Base-by-base conservation (phyloP, 2,888 invertebrate species). In the Idaea dimidiata region DNA sequence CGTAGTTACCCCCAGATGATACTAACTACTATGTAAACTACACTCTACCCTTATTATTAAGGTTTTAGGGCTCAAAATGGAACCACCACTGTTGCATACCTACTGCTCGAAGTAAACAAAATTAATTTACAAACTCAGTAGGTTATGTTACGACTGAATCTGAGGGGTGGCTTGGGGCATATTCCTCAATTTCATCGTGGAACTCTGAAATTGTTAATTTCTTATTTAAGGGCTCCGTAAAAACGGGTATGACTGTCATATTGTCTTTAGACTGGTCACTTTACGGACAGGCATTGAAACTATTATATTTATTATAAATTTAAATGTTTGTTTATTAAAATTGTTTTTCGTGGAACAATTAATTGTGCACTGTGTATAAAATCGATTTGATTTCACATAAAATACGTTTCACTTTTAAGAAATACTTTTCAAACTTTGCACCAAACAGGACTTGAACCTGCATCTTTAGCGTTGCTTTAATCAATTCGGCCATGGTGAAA, bases 101-200 rank as follows among this genome's bases (percentile, higher is more conserved):
- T 24, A 60, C 62, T 57, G 24, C 54, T 61, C 58, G 66, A 58
- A 64, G 67, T 68, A 69, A 69, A 67, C 66, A 68, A 68, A 69
- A 72, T 72, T 70, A 70, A 69, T 71, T 69, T 72, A 58, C 64
- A 57, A 66, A 66, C 65, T 66, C 60, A 58, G 62, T 65, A 55
- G 61, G 60, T 62, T 62, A 66, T 63, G 66, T 66, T 64, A 62
- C 57, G 63, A 62, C 57, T 66, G 62, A 65, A 59, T 62, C 60
- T 59, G 63, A 68, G 62, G 56, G 67, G 63, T 17, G 56, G 10
- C 6, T 43, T 43, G 43, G 43, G 43, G 43, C 43, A 14, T 43
- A 43, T 43, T 14, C 43, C 43, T 43, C 43, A 43, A 43, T 43
- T 43, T 43, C 43, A 43, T 43, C 10, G 14, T 43, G 43, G 43